Base-by-base conservation (phyloP, 2,113 vertebrate genomes). In the Calidris pygmaea region DNA sequence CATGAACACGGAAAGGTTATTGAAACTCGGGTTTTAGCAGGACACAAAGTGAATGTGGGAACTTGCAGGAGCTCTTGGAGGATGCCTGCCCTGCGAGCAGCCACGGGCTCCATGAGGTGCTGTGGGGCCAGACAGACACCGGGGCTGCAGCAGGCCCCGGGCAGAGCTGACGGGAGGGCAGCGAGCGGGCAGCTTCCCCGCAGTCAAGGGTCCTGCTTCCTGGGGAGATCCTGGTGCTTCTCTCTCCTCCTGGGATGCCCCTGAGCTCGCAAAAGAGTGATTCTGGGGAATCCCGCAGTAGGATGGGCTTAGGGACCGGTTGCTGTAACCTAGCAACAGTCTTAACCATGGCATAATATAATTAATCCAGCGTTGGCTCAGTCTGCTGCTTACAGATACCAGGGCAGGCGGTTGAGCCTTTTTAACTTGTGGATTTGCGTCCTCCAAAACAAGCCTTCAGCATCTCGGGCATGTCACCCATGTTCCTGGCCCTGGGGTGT, bases 311-410 rank as follows among this genome's bases (percentile, higher is more conserved):
- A 48, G 66, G 87, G 35, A 85, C 16, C 0, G 0, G 56, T 14
- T 62, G 56, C 77, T 81, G 92, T 94, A 90, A 67, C 95, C 88
- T 95, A 94, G 96, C 90, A 93, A 96, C 96, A 67, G 65, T n/a
- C 65, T 86, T 72, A 66, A 30, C 62, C 85, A 27, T 63, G 68
- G 55, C 65, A 41, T 81, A 62, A 80, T 86, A 4, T 47, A 59
- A 95, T 90, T 92, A 85, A 94, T 80, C 78, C 45, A 48, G 82
- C 0, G 0, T 14, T 90, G 88, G 63, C 85, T 92, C 76, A 15
- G 48, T 30, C 55, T 80, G 60, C 72, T 92, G 65, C 78, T 35
- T 50, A 23, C 56, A 45, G 66, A 79, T 26, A 79, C 11, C 45
- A 45, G 74, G 53, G 22, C 62, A 48, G 82, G 77, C 41, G 72